phyloP scores from a whole-genome alignment of 2,797 vertebrate genomes.

The Microctenopoma lineatum region DNA sequence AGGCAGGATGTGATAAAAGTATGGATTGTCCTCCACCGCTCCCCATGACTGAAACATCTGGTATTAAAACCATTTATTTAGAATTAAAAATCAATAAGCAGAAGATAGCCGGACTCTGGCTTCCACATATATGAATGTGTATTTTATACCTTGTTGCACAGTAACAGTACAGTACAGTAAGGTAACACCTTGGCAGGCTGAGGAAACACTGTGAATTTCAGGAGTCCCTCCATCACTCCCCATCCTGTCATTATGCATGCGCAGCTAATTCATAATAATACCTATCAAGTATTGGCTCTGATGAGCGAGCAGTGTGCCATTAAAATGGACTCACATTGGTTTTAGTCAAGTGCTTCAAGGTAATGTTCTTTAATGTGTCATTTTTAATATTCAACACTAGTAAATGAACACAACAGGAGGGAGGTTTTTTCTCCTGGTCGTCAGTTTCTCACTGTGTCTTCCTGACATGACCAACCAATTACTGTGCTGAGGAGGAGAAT shows the following conservation, averaged over 20 bases:
- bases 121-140: slow-evolving; percentile 41
- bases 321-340: slow-evolving; percentile 74
- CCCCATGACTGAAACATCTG: slow-evolving; percentile 29
- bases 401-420: slow-evolving; percentile 73
- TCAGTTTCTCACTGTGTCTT: slow-evolving; percentile 73
- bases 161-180: background rate
- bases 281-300: slow-evolving; percentile 68
- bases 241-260: slow-evolving; percentile 48
- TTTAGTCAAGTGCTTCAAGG: slow-evolving; percentile 71
- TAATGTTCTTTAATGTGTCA: slow-evolving; percentile 77
- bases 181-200: slow-evolving; percentile 32
- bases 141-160: slow-evolving; percentile 19
- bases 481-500: slow-evolving; percentile 58
- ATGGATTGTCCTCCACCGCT: slow-evolving; percentile 51
- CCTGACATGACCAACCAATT: slow-evolving; percentile 73
- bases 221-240: slow-evolving; percentile 49
- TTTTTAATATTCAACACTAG: slow-evolving; percentile 71
- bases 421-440: slow-evolving; percentile 59
- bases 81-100: slow-evolving; percentile 50
- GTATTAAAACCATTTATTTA: slow-evolving; percentile 60
- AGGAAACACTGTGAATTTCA: slow-evolving; percentile 33
- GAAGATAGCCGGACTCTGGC: slow-evolving; percentile 34
- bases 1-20: slow-evolving; percentile 57
- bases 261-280: slow-evolving; percentile 75
- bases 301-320: slow-evolving; percentile 63